Conservation (phyloP, 1,140 invertebrate species). For the Tetramorium simillimum region DNA sequence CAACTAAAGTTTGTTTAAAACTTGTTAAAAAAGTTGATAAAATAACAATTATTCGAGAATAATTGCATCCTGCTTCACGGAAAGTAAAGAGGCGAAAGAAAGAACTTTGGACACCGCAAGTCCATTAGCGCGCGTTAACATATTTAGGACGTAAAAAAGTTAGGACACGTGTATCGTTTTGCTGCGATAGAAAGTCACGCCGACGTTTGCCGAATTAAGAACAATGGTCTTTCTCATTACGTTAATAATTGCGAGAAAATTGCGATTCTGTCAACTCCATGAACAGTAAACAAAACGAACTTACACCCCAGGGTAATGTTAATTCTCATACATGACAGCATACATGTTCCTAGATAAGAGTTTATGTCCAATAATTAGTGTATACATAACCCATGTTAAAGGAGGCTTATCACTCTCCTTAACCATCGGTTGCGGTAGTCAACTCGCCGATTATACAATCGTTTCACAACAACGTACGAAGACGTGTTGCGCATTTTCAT, state of each 20-base stretch:
- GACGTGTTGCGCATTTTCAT: neutral
- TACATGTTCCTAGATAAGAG: constrained; percentile 57
- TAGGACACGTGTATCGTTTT: constrained; percentile 17
- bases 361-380: constrained; percentile 60
- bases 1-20: neutral
- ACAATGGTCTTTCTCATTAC: neutral
- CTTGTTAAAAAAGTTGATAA: neutral
- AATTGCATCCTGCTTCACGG: neutral
- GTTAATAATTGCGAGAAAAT: neutral
- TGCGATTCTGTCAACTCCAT: neutral
- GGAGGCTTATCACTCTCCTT: constrained; percentile 56
- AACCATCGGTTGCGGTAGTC: neutral
- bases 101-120: constrained; percentile 7
- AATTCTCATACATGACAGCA: constrained; percentile 58
- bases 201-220: constrained; percentile 13
- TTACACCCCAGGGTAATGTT: constrained; percentile 8
- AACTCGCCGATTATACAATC: constrained; percentile 28
- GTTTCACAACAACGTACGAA: neutral
- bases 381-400: constrained; percentile 55
- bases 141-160: constrained; percentile 18
- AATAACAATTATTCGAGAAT: neutral
- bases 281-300: neutral
- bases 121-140: constrained; percentile 36
- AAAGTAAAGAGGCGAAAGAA: neutral
- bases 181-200: neutral